These are phyloP conservation scores for Eulithis prunata DNA, from an alignment of 2,888 invertebrate genomes.

Conservation along the genomic window DNA sequence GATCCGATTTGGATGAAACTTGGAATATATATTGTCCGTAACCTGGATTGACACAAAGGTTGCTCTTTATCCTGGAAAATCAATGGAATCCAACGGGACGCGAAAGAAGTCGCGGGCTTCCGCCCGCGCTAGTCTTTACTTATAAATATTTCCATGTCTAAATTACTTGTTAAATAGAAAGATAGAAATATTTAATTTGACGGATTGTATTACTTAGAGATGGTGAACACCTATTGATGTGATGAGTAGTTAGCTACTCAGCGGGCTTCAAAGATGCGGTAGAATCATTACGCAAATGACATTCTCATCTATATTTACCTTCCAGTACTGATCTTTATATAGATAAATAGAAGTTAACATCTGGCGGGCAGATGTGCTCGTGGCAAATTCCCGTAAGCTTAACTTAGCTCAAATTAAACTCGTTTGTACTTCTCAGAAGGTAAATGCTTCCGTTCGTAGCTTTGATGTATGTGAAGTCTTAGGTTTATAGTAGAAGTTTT, in stretches of 20 bases:
- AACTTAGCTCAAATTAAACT: slow-evolving; percentile 32
- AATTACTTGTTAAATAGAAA: too few relatives aligned
- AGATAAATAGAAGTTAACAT: slow-evolving; percentile 40
- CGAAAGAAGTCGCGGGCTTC: too few relatives aligned
- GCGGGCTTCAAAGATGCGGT: not conserved
- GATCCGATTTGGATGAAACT: too few relatives aligned
- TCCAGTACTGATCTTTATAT: slow-evolving; percentile 31
- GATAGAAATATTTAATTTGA: too few relatives aligned
- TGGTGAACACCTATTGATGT: too few relatives aligned
- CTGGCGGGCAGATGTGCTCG: slow-evolving; percentile 36
- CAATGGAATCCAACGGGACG: too few relatives aligned
- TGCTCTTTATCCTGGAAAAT: too few relatives aligned
- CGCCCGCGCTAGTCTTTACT: too few relatives aligned
- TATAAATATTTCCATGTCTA: too few relatives aligned
- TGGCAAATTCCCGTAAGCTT: slow-evolving; percentile 35
- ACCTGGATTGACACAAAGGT: too few relatives aligned
- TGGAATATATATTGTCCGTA: too few relatives aligned
- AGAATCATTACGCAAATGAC: slow-evolving; percentile 19
- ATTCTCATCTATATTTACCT: slow-evolving; percentile 30
- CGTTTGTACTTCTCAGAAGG: slow-evolving; percentile 38
- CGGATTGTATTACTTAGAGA: too few relatives aligned
- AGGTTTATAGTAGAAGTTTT: slow-evolving; percentile 9
- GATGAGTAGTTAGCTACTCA: not conserved
- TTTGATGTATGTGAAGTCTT: slow-evolving; percentile 36
- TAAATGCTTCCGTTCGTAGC: slow-evolving; percentile 31